Conservation (phyloP, 2,888 invertebrate species). For the Smittia aterrima region DNA sequence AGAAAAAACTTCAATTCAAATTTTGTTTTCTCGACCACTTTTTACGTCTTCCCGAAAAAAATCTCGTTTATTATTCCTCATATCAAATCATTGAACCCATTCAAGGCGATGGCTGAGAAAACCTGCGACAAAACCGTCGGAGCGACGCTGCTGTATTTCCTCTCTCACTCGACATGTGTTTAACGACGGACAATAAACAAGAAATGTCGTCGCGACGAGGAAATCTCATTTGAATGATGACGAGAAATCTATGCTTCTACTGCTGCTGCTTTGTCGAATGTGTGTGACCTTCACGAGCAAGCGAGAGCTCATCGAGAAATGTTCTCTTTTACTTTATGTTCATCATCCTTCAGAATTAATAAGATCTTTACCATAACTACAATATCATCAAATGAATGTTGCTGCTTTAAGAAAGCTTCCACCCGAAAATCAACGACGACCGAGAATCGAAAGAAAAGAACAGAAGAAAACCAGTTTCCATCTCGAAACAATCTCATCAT, state of each 20-base stretch:
- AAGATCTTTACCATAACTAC: conserved; percentile 4
- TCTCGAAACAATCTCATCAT: conserved; percentile 14
- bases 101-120: conserved; percentile 7
- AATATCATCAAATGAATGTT: neutral
- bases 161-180: neutral
- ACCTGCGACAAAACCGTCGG: neutral
- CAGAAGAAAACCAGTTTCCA: conserved; percentile 27
- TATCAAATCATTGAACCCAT: conserved; percentile 1
- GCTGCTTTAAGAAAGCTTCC: neutral
- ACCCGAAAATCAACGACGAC: conserved; percentile 5
- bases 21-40: no score
- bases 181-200: neutral
- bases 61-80: no score
- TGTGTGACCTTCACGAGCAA: neutral
- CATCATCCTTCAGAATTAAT: neutral
- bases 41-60: no score
- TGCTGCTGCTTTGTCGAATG: no score
- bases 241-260: neutral
- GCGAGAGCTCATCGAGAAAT: neutral
- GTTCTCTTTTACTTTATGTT: neutral
- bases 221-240: neutral
- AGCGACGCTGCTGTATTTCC: neutral
- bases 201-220: neutral
- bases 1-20: no score
- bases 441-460: conserved; percentile 15